These are phyloP conservation scores for Cnemophilus loriae DNA, from an alignment of 2,113 vertebrate genomes.

Conservation along the genomic window DNA sequence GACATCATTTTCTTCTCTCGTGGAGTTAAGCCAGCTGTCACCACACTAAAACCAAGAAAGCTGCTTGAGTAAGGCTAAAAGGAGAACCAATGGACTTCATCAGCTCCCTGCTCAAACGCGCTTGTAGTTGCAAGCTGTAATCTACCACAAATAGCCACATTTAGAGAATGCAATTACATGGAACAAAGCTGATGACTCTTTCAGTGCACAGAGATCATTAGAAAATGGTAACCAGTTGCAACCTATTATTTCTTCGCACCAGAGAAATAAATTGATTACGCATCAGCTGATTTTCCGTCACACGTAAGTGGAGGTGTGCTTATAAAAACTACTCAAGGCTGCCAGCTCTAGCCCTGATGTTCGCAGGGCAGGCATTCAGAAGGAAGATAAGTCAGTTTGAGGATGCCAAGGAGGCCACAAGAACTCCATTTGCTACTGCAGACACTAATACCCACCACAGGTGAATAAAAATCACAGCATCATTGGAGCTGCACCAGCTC, in stretches of 20 bases:
- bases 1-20: background rate
- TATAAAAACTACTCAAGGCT: background rate
- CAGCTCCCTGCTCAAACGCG: background rate
- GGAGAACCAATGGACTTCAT: background rate
- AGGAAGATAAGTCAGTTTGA: background rate
- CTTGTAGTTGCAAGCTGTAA: conserved; percentile 17
- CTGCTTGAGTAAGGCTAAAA: background rate
- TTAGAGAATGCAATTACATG: conserved; percentile 21
- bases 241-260: background rate
- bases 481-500: background rate
- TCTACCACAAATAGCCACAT: conserved; percentile 24
- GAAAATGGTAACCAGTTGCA: conserved; percentile 9
- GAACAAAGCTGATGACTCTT: conserved; percentile 57
- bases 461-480: background rate
- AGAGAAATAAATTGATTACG: background rate
- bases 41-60: background rate
- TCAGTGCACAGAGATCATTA: conserved; percentile 15
- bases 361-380: background rate
- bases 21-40: background rate
- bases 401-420: background rate
- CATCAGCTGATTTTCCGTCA: background rate
- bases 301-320: background rate
- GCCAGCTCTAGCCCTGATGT: background rate
- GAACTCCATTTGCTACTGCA: background rate
- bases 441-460: background rate